phyloP scores from a whole-genome alignment of 2,113 vertebrate genomes.

The Pipa parva region DNA sequence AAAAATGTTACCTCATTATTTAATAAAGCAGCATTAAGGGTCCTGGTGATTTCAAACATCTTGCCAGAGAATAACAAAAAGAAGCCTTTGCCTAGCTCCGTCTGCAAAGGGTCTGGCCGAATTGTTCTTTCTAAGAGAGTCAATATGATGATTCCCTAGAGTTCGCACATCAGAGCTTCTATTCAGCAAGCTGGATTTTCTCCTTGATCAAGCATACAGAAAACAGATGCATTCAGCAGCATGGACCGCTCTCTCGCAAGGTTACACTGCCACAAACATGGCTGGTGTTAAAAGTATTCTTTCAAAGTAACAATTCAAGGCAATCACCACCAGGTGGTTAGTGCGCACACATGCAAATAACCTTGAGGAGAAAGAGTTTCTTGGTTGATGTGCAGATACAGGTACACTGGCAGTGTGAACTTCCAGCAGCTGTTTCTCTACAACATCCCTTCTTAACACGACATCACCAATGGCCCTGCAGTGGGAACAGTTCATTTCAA shows the following conservation, averaged over 20 bases:
- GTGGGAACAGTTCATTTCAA: no score
- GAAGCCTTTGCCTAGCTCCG: conserved; percentile 75
- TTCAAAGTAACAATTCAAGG: conserved; percentile 91
- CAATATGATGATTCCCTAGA: conserved; percentile 96
- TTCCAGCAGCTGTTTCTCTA: not conserved
- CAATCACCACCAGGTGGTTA: conserved; percentile 96
- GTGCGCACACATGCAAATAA: conserved; percentile 71
- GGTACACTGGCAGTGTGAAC: conserved; percentile 18
- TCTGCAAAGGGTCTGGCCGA: conserved; percentile 71
- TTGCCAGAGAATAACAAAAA: conserved; percentile 78
- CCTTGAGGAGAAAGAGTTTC: conserved; percentile 32
- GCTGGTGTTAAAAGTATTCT: conserved; percentile 98
- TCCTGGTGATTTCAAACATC: conserved; percentile 99
- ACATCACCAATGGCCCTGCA: no score
- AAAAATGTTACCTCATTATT: conserved; percentile 97
- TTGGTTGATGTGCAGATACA: conserved; percentile 35
- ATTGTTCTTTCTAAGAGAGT: conserved; percentile 82
- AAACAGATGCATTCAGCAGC: conserved; percentile 73
- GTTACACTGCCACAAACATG: conserved; percentile 99
- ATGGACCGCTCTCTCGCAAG: conserved; percentile 94
- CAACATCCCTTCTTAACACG: not conserved
- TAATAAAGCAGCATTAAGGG: conserved; percentile 98
- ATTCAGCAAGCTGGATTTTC: conserved; percentile 82
- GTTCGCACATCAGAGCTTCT: conserved; percentile 96
- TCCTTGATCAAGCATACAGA: conserved; percentile 91